Evolutionary conservation across 2,113 vertebrate species (phyloP).

Genomic region (Nerophis lumbriciformis): DNA sequence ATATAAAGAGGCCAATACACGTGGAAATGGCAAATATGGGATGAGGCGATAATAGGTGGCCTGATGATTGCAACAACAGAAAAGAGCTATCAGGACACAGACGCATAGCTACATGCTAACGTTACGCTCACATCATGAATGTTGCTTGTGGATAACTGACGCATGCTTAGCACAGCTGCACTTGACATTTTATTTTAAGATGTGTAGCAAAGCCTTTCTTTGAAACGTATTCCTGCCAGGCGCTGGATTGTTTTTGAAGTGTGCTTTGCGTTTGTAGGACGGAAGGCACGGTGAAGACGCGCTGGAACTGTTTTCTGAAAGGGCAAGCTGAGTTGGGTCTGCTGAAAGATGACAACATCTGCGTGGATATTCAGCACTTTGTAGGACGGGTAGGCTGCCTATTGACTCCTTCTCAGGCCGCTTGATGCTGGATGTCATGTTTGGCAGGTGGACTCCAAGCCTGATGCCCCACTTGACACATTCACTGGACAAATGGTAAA

Average conservation of each 20-base stretch:
- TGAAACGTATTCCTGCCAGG: too few relatives aligned
- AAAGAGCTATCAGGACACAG: too few relatives aligned
- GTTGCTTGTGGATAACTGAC: background rate
- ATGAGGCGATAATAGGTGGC: too few relatives aligned
- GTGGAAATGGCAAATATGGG: too few relatives aligned
- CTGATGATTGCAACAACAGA: too few relatives aligned
- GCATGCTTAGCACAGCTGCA: background rate
- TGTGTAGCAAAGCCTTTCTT: too few relatives aligned
- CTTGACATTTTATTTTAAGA: too few relatives aligned
- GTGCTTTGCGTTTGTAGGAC: constrained; percentile 68
- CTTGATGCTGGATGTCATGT: constrained; percentile 2
- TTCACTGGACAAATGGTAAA: constrained; percentile 47
- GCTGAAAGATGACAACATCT: constrained; percentile 64
- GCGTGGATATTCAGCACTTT: constrained; percentile 63
- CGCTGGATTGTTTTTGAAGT: background rate
- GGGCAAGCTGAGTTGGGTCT: constrained; percentile 77
- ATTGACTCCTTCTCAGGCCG: background rate
- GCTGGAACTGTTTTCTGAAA: constrained; percentile 86
- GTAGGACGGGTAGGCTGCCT: constrained; percentile 63
- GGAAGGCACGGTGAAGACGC: constrained; percentile 90
- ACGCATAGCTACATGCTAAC: too few relatives aligned
- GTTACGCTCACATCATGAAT: too few relatives aligned
- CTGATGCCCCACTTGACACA: constrained; percentile 64
- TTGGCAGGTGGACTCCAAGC: constrained; percentile 60
- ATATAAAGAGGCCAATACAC: too few relatives aligned